Evolutionary conservation across 2,113 vertebrate species (phyloP), one percentile per base, ranked within the genome.

Genomic region (Leucopsar rothschildi): DNA sequence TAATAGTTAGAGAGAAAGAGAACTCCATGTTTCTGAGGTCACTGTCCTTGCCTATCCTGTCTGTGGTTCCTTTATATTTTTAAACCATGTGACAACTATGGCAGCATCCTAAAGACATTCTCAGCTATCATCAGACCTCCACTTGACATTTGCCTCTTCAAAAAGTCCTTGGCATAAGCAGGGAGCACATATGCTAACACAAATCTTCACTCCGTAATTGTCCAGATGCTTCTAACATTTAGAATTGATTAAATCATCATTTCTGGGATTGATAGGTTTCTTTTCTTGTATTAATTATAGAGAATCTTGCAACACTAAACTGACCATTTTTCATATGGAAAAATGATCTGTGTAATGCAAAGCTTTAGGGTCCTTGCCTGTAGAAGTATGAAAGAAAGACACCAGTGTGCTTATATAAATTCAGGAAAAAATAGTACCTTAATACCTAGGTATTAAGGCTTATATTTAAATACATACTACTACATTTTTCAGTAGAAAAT

Each of bases 351-450:
- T 66, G 5, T 83, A 20, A 31, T 70, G 27, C 11, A 75, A 70
- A 70, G 4, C 24, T 80, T 28, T 71, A 61, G 42, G 14, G 3
- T 65, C 15, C 0, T 0, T 44, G 25, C 19, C 28, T 71, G 3
- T n/a, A 40, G 31, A 82, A 40, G 12, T 55, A 71, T 19, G 28
- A n/a, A 44, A 79, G 40, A 82, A 55, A 78, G 17, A 23, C 12
- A 63, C 5, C n/a, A 64, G 33, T 27, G 1, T 79, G 9, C 22
- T 57, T 75, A 19, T 52, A 57, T 76, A 80, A 71, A 76, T 86
- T 83, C 35, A 76, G 23, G 20, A 39, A 61, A 75, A 88, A 66
- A 25, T 4, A 3, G 6, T 53, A 60, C 12, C 37, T 35, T 42
- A 42, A 20, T 44, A 57, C 5, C 5, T 23, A 53, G 19, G 9